Conservation (phyloP, 1,140 invertebrate genomes). For the Calliphora vicina region DNA sequence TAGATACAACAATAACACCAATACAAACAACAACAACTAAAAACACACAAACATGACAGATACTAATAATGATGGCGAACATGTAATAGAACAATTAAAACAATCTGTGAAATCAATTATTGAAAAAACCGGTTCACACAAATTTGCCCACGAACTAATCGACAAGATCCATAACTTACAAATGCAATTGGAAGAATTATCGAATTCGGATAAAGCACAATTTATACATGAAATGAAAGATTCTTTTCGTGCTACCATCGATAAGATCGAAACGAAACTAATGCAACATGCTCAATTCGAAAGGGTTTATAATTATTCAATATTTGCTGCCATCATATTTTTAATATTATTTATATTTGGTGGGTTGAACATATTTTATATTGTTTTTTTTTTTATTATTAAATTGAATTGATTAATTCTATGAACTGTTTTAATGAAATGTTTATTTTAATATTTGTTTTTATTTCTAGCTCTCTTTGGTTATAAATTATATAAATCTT, state of each 20-base stretch:
- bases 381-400: background rate
- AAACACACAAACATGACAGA: conserved; percentile 17
- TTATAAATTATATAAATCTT: conserved; percentile 81
- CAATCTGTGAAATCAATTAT: conserved; percentile 52
- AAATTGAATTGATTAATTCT: background rate
- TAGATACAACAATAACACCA: no score
- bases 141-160: conserved; percentile 52
- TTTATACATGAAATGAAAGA: conserved; percentile 55
- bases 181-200: conserved; percentile 48
- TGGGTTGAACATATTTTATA: conserved; percentile 38
- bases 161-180: conserved; percentile 49
- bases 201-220: conserved; percentile 45
- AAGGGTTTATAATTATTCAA: conserved; percentile 52
- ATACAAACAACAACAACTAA: background rate
- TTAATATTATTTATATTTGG: conserved; percentile 55
- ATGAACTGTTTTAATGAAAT: conserved; percentile 15
- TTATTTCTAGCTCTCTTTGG: conserved; percentile 81
- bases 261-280: conserved; percentile 48
- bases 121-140: conserved; percentile 52
- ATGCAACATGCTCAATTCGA: conserved; percentile 51
- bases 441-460: conserved; percentile 43
- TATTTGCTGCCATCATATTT: conserved; percentile 51
- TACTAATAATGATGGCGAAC: conserved; percentile 20
- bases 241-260: conserved; percentile 50
- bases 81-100: conserved; percentile 51